Conservation (phyloP, 2,797 vertebrate genomes). For the Calcarius lapponicus region DNA sequence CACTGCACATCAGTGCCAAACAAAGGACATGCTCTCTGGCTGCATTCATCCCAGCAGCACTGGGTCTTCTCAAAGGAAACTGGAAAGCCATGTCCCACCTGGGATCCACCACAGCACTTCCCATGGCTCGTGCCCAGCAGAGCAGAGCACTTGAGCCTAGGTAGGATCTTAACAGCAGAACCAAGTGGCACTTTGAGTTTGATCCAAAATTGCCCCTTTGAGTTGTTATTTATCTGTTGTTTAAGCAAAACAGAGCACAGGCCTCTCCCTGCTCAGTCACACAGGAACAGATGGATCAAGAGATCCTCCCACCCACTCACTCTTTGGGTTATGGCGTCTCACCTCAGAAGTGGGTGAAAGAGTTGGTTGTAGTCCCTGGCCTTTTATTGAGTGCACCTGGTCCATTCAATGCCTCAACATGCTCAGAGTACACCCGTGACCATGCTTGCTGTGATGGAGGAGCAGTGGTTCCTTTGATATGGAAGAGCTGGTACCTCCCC, state of each 20-base stretch:
- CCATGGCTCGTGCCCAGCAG: accelerated
- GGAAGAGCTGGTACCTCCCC: not conserved
- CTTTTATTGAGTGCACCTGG: not conserved
- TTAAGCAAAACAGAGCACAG: not conserved
- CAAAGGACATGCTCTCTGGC: not conserved
- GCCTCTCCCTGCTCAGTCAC: not conserved
- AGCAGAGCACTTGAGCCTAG: not conserved
- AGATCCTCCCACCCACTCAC: not conserved
- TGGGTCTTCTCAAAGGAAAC: not conserved
- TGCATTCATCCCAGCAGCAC: not conserved
- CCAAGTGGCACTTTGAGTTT: not conserved
- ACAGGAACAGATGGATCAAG: not conserved
- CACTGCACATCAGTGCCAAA: not conserved
- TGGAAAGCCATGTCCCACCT: accelerated
- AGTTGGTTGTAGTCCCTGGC: not conserved
- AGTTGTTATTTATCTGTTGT: not conserved
- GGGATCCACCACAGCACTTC: not conserved
- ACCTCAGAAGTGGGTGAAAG: not conserved
- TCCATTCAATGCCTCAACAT: not conserved
- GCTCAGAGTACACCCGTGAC: not conserved
- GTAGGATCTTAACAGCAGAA: not conserved
- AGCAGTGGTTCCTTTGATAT: not conserved
- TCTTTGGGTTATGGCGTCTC: not conserved
- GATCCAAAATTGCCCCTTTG: not conserved
- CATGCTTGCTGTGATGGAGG: not conserved